phyloP scores from a whole-genome alignment of 2,113 vertebrate genomes.

The Herpetotheres cachinnans region DNA sequence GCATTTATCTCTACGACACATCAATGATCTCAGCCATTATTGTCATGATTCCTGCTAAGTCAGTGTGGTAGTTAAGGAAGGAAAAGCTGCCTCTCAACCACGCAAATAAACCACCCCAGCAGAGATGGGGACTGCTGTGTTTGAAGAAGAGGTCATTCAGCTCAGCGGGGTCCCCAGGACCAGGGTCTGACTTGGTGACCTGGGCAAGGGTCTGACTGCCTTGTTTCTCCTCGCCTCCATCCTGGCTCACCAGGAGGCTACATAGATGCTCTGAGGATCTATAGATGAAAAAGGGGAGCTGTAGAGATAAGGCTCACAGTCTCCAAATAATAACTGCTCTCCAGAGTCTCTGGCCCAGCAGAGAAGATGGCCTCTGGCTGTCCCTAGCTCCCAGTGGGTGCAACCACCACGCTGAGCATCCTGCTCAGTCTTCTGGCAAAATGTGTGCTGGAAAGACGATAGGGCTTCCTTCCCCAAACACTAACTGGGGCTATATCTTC shows the following conservation, averaged over 20 bases:
- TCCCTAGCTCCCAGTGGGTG: background rate
- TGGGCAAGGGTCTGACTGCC: background rate
- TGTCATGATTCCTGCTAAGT: background rate
- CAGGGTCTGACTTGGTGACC: background rate
- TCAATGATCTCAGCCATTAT: background rate
- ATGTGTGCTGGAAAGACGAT: fast-evolving
- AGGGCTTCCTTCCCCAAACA: background rate
- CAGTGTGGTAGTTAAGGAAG: background rate
- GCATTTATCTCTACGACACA: background rate
- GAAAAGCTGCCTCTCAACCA: background rate
- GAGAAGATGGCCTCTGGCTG: background rate
- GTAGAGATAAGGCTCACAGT: background rate
- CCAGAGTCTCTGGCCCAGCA: background rate
- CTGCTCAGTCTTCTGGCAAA: background rate
- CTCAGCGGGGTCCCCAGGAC: background rate
- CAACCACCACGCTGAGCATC: background rate
- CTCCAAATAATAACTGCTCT: background rate
- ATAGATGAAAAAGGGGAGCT: background rate
- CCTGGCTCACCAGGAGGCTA: background rate
- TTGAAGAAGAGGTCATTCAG: background rate
- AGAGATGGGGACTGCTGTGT: background rate
- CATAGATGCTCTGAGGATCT: background rate
- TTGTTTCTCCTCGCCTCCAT: background rate
- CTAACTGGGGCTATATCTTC: background rate
- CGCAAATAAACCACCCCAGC: background rate